Evolutionary conservation across 37 sponge, comb jelly and placozoan genomes (phyloP).

Genomic region (Hormiphora californensis): DNA sequence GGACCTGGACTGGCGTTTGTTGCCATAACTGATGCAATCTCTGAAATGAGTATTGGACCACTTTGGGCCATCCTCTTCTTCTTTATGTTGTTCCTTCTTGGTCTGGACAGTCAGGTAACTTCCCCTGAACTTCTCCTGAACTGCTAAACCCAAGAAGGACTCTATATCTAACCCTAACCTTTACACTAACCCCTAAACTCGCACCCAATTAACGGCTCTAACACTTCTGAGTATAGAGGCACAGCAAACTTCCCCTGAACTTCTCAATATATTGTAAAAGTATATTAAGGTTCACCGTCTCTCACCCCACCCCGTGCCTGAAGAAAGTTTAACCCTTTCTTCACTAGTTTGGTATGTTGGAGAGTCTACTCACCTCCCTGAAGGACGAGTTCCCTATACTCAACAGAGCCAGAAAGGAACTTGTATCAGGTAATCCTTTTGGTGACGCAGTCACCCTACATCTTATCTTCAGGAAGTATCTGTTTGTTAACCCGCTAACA

Average conservation of each 20-base stretch:
- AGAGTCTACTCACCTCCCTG: conserved; percentile 32
- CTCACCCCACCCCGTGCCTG: too few species aligned
- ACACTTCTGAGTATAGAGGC: too few species aligned
- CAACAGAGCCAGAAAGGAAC: conserved; percentile 31
- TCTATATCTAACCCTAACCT: too few species aligned
- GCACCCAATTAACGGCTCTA: too few species aligned
- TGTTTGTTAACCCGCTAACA: conserved; percentile 60
- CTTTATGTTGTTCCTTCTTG: conserved; percentile 87
- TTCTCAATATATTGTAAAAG: too few species aligned
- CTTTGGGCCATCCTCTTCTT: conserved; percentile 96
- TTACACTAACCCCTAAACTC: too few species aligned
- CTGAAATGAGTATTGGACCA: conserved; percentile 69
- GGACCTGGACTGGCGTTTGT: conserved; percentile 95
- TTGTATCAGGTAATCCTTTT: conserved; percentile 3
- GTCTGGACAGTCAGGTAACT: conserved; percentile 84
- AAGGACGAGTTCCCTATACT: conserved; percentile 17
- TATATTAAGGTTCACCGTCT: too few species aligned
- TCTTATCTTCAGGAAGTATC: conserved; percentile 58
- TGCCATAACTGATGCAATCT: conserved; percentile 76
- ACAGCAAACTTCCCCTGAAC: too few species aligned
- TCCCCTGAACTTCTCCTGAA: conserved; percentile 69
- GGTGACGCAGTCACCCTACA: not conserved
- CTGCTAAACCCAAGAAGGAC: too few species aligned
- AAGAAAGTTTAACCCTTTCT: too few species aligned
- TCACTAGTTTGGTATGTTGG: conserved; percentile 54